Evolutionary conservation across 1,140 invertebrate species (phyloP), one percentile per base, ranked within the genome.

Genomic region (Carcinoscorpius rotundicauda): DNA sequence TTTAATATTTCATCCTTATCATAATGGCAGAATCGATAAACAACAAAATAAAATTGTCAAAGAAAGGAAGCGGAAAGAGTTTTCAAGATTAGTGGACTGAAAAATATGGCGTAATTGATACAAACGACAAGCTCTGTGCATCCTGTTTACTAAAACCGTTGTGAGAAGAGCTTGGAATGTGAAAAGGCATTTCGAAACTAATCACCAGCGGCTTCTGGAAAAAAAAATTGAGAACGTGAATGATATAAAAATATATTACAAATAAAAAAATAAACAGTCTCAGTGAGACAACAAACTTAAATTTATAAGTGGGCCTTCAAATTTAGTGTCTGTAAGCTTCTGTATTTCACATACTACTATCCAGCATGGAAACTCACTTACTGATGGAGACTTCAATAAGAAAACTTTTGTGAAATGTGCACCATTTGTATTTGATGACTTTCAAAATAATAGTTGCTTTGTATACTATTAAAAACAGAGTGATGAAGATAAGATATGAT

Each of bases 361-460:
- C 29, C 8, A 57, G 56, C 56, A 57, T 57, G 56, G 56, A 57
- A 57, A 57, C 10, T 4, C 9, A 4, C 56, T 57, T 29, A 57
- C 3, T 57, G 56, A 57, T 11, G 56, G 56, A 57, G 56, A 4
- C 10, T 57, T 57, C 29, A 57, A 11, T 57, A 57, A 57, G 29
- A 29, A 57, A 57, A 57, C 56, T 57, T 29, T 57, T 57, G 10
- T 57, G 29, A 57, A 8, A 57, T 57, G 56, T 57, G 56, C 56
- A 57, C 56, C 56, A 57, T 10, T 57, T 57, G 10, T 57, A 57
- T 57, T 57, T 57, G 10, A 57, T 29, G 8, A 6, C 29, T 11
- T 57, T 10, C 56, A 57, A 29, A 57, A 57, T 57, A 57, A 57
- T 29, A 57, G 53, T 55, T n/a, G n/a, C 4, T 57, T 11, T 10